phyloP scores from a whole-genome alignment of 2,113 vertebrate genomes.

The Etheostoma spectabile region DNA sequence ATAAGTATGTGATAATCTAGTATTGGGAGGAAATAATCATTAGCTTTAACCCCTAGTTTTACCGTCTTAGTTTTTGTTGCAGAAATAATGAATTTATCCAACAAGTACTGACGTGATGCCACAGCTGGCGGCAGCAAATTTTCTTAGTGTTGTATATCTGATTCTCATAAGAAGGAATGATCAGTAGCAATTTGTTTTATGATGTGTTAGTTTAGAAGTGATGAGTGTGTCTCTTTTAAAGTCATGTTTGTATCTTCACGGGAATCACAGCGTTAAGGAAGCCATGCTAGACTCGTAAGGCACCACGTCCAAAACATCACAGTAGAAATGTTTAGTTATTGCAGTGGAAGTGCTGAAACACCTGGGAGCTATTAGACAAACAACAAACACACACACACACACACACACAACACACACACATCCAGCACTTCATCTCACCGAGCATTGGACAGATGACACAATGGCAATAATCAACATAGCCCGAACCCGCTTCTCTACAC shows the following conservation, averaged over 20 bases:
- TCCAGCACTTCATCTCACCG: neutral
- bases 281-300: too few relatives aligned
- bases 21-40: too few relatives aligned
- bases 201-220: neutral
- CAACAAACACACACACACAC: slow-evolving; percentile 3
- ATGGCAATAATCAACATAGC: slow-evolving; percentile 9
- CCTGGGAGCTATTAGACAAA: slow-evolving; percentile 57
- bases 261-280: neutral
- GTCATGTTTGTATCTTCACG: neutral
- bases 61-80: too few relatives aligned
- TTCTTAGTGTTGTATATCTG: neutral
- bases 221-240: neutral
- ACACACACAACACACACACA: neutral
- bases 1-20: too few relatives aligned
- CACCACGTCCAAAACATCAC: slow-evolving; percentile 14
- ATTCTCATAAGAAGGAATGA: too few relatives aligned
- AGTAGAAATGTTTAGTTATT: slow-evolving; percentile 48
- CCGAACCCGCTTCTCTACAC: neutral
- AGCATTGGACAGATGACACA: slow-evolving; percentile 9
- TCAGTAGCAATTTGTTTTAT: neutral
- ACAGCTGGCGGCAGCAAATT: neutral
- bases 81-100: neutral
- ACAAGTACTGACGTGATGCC: neutral
- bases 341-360: slow-evolving; percentile 29
- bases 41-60: too few relatives aligned